These are phyloP conservation scores for Sprattus sprattus DNA, from an alignment of 2,113 vertebrate genomes.

Conservation along the genomic window DNA sequence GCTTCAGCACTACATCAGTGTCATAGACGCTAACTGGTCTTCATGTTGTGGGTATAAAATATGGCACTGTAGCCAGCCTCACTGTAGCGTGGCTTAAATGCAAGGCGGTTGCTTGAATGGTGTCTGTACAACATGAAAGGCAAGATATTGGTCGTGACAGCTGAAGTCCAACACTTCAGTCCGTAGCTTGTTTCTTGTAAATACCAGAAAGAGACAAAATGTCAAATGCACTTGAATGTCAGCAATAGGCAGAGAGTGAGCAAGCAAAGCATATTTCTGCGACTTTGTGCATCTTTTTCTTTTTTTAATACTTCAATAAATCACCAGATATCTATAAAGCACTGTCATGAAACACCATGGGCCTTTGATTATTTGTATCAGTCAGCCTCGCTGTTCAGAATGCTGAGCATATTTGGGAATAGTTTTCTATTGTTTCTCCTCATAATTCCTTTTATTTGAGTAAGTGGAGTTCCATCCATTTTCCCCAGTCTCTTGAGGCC, in stretches of 20 bases:
- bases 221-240: neutral
- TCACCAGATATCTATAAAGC: neutral
- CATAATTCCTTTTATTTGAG: neutral
- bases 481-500: neutral
- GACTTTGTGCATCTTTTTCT: neutral
- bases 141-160: conserved; percentile 4
- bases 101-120: neutral
- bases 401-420: neutral
- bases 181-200: neutral
- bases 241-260: neutral
- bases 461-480: neutral
- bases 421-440: neutral
- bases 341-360: neutral
- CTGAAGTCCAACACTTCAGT: neutral
- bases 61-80: neutral
- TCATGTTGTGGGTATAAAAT: neutral
- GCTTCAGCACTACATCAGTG: neutral
- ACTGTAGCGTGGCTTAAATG: neutral
- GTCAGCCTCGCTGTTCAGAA: neutral
- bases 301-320: neutral
- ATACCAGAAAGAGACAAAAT: neutral
- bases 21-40: neutral
- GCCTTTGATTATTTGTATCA: neutral
- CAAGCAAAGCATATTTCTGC: neutral
- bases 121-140: neutral